Evolutionary conservation across 1,140 invertebrate genomes (phyloP).

Genomic region (Conus betulinus): DNA sequence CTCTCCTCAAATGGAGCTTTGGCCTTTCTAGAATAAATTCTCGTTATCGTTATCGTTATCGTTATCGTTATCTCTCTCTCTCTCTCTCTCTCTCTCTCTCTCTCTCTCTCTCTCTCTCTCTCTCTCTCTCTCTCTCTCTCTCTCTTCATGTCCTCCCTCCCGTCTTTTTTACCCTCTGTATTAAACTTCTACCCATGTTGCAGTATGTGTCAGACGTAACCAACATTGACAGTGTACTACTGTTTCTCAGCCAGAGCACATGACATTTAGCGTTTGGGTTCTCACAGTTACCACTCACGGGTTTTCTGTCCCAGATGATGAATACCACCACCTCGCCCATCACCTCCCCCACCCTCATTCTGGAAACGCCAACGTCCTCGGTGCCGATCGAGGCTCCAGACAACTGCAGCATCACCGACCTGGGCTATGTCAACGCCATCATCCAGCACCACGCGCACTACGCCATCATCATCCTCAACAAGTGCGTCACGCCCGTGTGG

Average conservation of each 20-base stretch:
- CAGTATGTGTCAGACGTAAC: neutral
- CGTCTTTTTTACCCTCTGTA: neutral
- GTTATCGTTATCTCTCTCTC: too few relatives aligned
- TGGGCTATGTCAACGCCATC: slow-evolving; percentile 25
- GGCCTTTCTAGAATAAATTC: too few relatives aligned
- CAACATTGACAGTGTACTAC: neutral
- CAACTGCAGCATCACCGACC: neutral
- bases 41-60: too few relatives aligned
- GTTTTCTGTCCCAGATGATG: neutral
- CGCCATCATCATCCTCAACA: slow-evolving; percentile 52
- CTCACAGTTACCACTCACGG: too few relatives aligned
- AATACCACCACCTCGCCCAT: neutral
- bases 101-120: too few relatives aligned
- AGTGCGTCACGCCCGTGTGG: slow-evolving; percentile 61
- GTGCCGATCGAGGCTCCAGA: neutral
- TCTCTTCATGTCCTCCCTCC: neutral
- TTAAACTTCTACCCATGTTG: too few relatives aligned
- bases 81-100: too few relatives aligned
- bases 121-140: too few relatives aligned
- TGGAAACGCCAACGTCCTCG: neutral
- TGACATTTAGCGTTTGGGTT: too few relatives aligned
- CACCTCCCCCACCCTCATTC: neutral
- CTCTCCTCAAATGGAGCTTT: too few relatives aligned
- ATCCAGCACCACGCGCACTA: slow-evolving; percentile 42
- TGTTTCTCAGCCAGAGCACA: neutral